Evolutionary conservation across 2,797 vertebrate species (phyloP), one percentile per base, ranked within the genome.

Genomic region (Tamandua tetradactyla): DNA sequence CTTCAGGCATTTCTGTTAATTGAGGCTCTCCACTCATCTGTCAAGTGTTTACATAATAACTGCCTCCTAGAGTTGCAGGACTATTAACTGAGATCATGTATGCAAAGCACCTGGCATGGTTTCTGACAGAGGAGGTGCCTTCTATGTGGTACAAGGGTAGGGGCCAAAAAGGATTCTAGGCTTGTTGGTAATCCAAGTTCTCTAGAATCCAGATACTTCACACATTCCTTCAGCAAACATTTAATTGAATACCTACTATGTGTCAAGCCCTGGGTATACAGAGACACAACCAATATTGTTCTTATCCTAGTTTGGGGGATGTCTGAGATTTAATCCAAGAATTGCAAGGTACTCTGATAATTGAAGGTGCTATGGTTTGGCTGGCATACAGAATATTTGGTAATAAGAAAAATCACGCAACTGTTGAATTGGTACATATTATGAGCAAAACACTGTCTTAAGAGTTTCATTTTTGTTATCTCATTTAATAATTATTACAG

Each of bases 1-100:
- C 23, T 87, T 62, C 40, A 72, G 84, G 40, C 40, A 85, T 87
- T 94, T 94, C 83, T 84, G 82, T 91, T 94, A 84, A 89, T 22
- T 85, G 84, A 85, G 69, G 78, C 90, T 90, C 32, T 91, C 55
- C 0, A 23, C 76, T 95, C 85, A 74, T 42, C 78, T 75, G 22
- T 69, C n/a, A 82, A 81, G 40, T 57, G 87, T 94, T 95, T 76
- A 78, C 3, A 69, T 35, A 82, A 59, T 17, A 95, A 71, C 57
- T 93, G 49, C 61, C 91, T 90, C 76, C 52, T 57, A 55, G 35
- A 64, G 44, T 35, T 85, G 17, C 17, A 32, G 68, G 59, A 59
- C 64, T 88, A 79, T 68, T 74, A 89, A 44, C 47, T 78, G 66
- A 76, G 64, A 17, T 30, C 37, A 17, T 66, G 42, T 27, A 75